phyloP scores from a whole-genome alignment of 2,888 invertebrate species.

The Caradrina kadenii region DNA sequence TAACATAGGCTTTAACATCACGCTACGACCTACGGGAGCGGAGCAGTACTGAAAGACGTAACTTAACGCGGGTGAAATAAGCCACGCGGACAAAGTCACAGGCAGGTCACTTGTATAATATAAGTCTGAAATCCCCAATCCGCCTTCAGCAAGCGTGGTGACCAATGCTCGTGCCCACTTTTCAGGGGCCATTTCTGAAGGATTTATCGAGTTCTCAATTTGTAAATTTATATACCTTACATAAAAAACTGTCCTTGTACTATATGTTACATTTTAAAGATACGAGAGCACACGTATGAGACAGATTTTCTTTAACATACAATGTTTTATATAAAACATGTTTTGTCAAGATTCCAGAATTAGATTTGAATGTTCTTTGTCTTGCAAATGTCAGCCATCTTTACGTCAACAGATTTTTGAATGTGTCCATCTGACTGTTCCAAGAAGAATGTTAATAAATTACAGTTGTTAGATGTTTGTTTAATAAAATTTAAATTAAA shows the following conservation, averaged over 20 bases:
- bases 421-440: slow-evolving; percentile 15
- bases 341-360: slow-evolving; percentile 55
- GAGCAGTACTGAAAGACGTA: too few relatives aligned
- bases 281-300: slow-evolving; percentile 6
- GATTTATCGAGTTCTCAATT: slow-evolving; percentile 41
- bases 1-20: too few relatives aligned
- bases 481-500: slow-evolving; percentile 1
- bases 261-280: slow-evolving; percentile 37
- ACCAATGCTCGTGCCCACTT: background rate
- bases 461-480: slow-evolving; percentile 21
- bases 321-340: slow-evolving; percentile 24
- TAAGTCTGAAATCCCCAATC: too few relatives aligned
- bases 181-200: slow-evolving; percentile 15
- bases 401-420: slow-evolving; percentile 41
- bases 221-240: slow-evolving; percentile 21
- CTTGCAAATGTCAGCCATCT: slow-evolving; percentile 38
- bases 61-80: too few relatives aligned
- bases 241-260: slow-evolving; percentile 53
- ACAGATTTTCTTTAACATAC: slow-evolving; percentile 35
- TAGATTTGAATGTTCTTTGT: slow-evolving; percentile 53
- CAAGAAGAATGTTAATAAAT: slow-evolving; percentile 35
- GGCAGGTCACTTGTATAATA: too few relatives aligned
- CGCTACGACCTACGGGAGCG: too few relatives aligned
- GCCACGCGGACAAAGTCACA: too few relatives aligned
- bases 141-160: too few relatives aligned